Base-by-base conservation (phyloP, 2,113 vertebrate species). In the Zootoca vivipara region DNA sequence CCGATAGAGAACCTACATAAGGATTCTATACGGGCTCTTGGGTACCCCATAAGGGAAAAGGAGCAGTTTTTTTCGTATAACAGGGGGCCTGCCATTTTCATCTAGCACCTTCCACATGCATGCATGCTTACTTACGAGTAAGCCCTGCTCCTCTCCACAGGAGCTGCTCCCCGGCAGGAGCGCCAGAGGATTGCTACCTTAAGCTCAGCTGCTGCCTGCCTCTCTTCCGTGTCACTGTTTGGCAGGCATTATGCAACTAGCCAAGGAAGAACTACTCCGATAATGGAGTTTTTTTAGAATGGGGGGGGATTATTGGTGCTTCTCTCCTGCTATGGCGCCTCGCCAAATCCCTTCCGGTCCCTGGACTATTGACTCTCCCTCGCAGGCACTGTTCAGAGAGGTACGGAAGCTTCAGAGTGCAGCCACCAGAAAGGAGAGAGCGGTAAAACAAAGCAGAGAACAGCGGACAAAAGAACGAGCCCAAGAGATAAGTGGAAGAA, bases 201-300 rank as follows among this genome's bases (percentile, higher is more conserved):
- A 90, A 94, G 83, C 88, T 93, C 64, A 33, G 46, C 46, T 52
- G 15, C 81, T 73, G 28, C 67, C 81, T 73, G 28, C 67, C 58
- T 87, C 88, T 7, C 79, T 93, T 91, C 88, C 64, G 83, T 90
- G 91, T 90, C 93, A 65, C 82, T 86, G 89, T 92, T 93, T 90
- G 86, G 78, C 88, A 89, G 78, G 89, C 91, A 92, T 94, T 96
- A 94, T 3, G 86, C 93, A 94, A 95, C 92, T 94, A 91, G 81
- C 89, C 93, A 93, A 95, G 85, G 91, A 91, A 94, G 89, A 93
- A 86, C 88, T 83, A 69, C 87, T 89, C 89, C 91, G 94, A 93
- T 93, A 95, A 96, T 93, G 90, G 93, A 91, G 90, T 82, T 16
- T 2, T 40, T 42, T 20, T 90, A 6, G 3, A 7, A 26, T n/a